Conservation (phyloP, 53 echinoderm and acorn worm genomes). For the Echinarachnius parma region DNA sequence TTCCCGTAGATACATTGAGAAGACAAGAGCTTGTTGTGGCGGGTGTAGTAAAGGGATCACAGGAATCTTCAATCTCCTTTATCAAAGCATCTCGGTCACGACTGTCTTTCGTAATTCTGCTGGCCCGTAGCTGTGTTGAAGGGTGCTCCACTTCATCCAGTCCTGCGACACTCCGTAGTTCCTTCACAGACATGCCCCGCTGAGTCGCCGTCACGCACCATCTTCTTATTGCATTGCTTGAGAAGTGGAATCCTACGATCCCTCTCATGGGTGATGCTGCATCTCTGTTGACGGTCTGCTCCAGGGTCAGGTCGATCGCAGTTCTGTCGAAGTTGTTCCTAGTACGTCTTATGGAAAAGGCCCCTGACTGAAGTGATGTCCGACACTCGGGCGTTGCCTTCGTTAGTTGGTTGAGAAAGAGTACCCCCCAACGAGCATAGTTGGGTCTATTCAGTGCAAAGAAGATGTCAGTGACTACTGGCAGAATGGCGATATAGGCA, state of each 20-base stretch:
- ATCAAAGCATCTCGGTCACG: conserved; percentile 22
- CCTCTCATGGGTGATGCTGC: conserved; percentile 73
- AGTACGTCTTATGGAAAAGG: conserved; percentile 57
- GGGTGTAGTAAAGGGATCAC: too few relatives aligned
- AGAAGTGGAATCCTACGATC: conserved; percentile 59
- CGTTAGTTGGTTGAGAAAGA: conserved; percentile 56
- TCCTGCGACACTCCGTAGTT: conserved; percentile 51
- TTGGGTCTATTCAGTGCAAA: conserved; percentile 68
- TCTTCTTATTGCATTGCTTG: conserved; percentile 49
- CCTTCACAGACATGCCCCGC: conserved; percentile 63
- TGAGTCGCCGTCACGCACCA: conserved; percentile 70
- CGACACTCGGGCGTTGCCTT: conserved; percentile 27
- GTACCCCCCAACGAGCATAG: conserved; percentile 73
- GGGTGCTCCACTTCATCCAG: conserved; percentile 38
- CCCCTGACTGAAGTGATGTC: conserved; percentile 40
- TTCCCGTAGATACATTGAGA: not conserved
- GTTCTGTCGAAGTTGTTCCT: conserved; percentile 39
- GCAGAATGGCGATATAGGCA: conserved; percentile 50
- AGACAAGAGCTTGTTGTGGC: too few relatives aligned
- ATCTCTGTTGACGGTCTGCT: conserved; percentile 66
- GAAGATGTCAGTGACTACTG: conserved; percentile 47
- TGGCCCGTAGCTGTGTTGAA: conserved; percentile 42
- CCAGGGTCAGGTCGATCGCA: conserved; percentile 62
- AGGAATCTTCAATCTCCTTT: too few relatives aligned
- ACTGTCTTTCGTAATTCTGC: conserved; percentile 62